Evolutionary conservation across 1,140 invertebrate genomes (phyloP), one percentile per base, ranked within the genome.

Genomic region (Euura saliciscinereae): DNA sequence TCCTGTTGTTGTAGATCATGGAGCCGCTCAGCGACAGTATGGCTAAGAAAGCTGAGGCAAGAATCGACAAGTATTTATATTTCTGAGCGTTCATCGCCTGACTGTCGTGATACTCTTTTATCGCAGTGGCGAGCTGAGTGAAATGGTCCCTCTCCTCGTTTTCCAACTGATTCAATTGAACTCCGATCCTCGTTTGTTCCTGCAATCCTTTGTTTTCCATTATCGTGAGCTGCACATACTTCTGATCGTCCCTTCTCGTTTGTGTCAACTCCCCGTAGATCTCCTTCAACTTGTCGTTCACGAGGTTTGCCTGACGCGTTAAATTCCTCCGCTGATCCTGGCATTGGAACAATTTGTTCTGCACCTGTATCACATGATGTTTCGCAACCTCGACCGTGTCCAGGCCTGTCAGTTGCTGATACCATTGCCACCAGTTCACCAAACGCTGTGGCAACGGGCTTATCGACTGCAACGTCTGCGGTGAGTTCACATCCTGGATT

Each of bases 91-190:
- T 83, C 69, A 85, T 80, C 43, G 78, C 76, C 76, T 88, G 86
- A 8, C 73, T 78, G 71, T 86, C 85, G n/a, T 88, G 86, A 75
- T 88, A 87, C 66, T 88, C 86, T 71, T 87, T 88, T 5, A 86
- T 86, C 3, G 84, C 83, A 4, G 85, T 88, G 28, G 85, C 77
- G 43, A 88, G 78, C 43, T 83, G 78, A 0, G 80, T 84, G 66
- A 88, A 88, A 69, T 84, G 73, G 74, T 87, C 83, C 3, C 79
- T 78, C 67, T 86, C 85, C 69, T 85, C 82, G 11, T 77, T 81
- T 46, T 87, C 86, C 4, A 84, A 70, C 28, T 82, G 74, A 42
- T 68, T 51, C 59, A 87, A 71, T n/a, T 82, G 70, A 3, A 78
- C 70, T 5, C 68, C 73, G 6, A 86, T 75, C 74, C 72, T 84